These are phyloP conservation scores for Bradypodion pumilum DNA, from an alignment of 2,797 vertebrate species.

Conservation along the genomic window DNA sequence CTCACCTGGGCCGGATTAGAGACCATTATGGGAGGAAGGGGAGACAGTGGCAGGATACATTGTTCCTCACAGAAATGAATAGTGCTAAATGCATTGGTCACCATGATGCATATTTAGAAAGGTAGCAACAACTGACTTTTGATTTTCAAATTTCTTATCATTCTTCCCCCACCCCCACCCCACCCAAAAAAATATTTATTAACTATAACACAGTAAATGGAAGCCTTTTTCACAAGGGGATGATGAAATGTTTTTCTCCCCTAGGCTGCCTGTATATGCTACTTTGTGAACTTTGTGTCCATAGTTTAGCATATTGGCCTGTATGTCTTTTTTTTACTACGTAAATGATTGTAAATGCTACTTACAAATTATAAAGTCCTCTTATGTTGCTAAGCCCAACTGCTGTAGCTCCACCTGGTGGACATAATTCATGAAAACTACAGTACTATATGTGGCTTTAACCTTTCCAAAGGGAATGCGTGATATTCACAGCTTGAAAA, in stretches of 20 bases:
- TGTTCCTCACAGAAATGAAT: background rate
- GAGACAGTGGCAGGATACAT: background rate
- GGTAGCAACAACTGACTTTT: background rate
- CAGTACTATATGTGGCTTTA: background rate
- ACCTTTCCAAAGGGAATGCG: rapidly evolving
- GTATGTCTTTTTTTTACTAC: no score
- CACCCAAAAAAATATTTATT: no score
- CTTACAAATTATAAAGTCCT: background rate
- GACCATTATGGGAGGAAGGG: background rate
- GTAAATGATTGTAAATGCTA: no score
- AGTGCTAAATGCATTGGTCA: background rate
- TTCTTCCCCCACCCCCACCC: background rate
- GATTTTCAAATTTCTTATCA: background rate
- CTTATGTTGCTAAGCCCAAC: slow-evolving; percentile 11
- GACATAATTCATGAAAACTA: slow-evolving; percentile 30
- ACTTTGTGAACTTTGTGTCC: rapidly evolving
- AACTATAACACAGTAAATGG: background rate
- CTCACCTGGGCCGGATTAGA: background rate
- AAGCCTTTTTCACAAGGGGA: background rate
- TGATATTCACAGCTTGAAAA: rapidly evolving
- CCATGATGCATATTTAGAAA: background rate
- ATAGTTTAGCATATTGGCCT: rapidly evolving
- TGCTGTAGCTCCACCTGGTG: slow-evolving; percentile 76
- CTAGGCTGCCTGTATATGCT: rapidly evolving
- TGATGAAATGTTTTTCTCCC: no score